Percentiles rank a stretch among this genome's conserved stretches.
These are phyloP conservation scores for Pteronura brasiliensis DNA, from an alignment of 2,113 vertebrate genomes.

Conservation along the genomic window DNA sequence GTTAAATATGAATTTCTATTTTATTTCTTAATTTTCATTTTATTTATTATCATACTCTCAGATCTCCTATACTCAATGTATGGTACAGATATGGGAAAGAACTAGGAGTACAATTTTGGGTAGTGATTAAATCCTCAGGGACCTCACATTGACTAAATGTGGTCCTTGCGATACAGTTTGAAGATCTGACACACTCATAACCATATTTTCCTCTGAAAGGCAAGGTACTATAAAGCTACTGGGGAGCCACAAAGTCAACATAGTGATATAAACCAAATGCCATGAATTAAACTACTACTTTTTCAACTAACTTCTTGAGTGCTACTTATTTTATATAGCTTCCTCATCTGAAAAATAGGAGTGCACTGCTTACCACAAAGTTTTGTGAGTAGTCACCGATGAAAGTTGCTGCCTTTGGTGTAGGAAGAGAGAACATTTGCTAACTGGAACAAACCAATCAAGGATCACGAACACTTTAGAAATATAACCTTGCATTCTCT, in stretches of 20 bases:
- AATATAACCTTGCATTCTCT: not conserved
- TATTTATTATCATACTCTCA: not conserved
- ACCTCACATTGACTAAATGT: not conserved
- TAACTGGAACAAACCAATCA: not conserved
- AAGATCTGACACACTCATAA: not conserved
- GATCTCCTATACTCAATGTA: not conserved
- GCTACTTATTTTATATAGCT: not conserved
- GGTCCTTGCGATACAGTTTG: not conserved
- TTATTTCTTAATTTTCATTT: constrained; percentile 37
- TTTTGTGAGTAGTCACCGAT: not conserved
- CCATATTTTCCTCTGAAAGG: not conserved
- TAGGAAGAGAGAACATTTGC: not conserved
- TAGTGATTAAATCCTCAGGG: constrained; percentile 6
- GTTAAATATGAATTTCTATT: constrained; percentile 1
- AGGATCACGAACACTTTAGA: not conserved
- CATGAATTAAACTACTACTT: not conserved
- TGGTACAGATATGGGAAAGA: not conserved
- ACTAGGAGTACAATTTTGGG: not conserved
- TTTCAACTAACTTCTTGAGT: not conserved
- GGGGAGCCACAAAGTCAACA: not conserved
- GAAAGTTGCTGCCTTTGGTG: not conserved
- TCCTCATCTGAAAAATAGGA: not conserved
- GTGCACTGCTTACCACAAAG: not conserved
- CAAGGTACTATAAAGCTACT: not conserved
- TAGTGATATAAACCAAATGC: not conserved